phyloP scores from a whole-genome alignment of 2,888 invertebrate genomes.

The Drosophila subquinaria region DNA sequence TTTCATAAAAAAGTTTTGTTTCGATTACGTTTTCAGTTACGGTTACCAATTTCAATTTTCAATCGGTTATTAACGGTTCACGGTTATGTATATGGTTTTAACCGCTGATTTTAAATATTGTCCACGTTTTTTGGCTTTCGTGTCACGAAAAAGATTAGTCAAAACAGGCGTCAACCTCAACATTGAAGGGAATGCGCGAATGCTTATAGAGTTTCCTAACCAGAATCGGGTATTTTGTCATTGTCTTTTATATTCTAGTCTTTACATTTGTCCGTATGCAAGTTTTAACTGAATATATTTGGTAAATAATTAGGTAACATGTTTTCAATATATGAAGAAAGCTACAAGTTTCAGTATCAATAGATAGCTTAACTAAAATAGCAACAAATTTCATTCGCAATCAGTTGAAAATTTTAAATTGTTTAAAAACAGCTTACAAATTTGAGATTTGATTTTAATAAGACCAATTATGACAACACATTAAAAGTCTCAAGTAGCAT shows the following conservation, averaged over 20 bases:
- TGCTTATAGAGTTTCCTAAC: not conserved
- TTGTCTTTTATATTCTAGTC: not conserved
- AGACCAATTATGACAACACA: not conserved
- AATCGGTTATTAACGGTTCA: too few species aligned
- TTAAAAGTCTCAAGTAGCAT: not conserved
- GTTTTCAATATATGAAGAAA: not conserved
- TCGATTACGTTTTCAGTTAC: too few species aligned
- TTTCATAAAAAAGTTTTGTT: too few species aligned
- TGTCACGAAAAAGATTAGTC: not conserved
- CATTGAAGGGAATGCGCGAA: not conserved
- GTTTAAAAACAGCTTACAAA: not conserved
- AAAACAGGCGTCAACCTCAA: not conserved
- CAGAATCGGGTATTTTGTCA: not conserved
- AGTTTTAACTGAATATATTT: not conserved
- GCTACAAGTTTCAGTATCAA: not conserved
- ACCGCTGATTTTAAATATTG: too few species aligned
- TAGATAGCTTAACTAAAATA: conserved; percentile 15
- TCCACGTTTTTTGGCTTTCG: too few species aligned
- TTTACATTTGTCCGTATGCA: not conserved
- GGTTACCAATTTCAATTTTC: too few species aligned
- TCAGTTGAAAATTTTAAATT: not conserved
- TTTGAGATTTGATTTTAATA: not conserved
- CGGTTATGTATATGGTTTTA: too few species aligned
- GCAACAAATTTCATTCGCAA: not conserved
- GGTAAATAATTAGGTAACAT: not conserved